Base-by-base conservation (phyloP, 2,797 vertebrate genomes). In the Chelon auratus region DNA sequence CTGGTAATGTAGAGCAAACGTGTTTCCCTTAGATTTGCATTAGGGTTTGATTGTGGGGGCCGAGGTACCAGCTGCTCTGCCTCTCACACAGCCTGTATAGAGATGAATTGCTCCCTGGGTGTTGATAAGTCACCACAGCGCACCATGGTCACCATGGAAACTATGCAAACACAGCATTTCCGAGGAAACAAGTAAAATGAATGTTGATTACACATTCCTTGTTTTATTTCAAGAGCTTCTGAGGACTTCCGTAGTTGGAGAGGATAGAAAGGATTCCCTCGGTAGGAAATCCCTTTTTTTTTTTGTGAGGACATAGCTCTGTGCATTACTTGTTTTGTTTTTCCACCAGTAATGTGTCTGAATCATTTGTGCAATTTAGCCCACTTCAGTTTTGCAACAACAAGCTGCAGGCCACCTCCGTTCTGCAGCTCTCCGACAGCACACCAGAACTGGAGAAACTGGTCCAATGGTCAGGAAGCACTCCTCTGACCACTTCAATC, bases 41-140 rank as follows among this genome's bases (percentile, higher is more conserved):
- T 64, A 65, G 75, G 78, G 83, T 70, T 74, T 89, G 83, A 82
- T 62, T 85, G 87, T 87, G 90, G 85, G 86, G 87, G 88, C 86
- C 79, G 90, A 89, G 83, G 80, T 82, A 88, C 89, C 91, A 93
- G 91, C 92, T 93, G 92, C 90, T 92, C 87, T 90, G 88, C 81
- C 87, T 91, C 85, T 89, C 87, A 72, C 89, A 83, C 86, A 88
- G 89, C 77, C 85, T 83, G 84, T 85, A 89, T 83, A 73, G 81
- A 89, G 85, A 91, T 83, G 66, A 88, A 92, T 90, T 83, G 79
- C 87, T 88, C 83, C 75, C 82, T 80, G 85, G 83, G 92, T 92
- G 91, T 91, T 72, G 73, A 92, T 88, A 93, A 91, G 92, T 93
- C 92, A 90, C 85, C 85, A 80, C 85, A 73, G 89, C 84, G 72